Evolutionary conservation across 2,113 vertebrate species (phyloP), one percentile per base, ranked within the genome.

Genomic region (Nipponia nippon): DNA sequence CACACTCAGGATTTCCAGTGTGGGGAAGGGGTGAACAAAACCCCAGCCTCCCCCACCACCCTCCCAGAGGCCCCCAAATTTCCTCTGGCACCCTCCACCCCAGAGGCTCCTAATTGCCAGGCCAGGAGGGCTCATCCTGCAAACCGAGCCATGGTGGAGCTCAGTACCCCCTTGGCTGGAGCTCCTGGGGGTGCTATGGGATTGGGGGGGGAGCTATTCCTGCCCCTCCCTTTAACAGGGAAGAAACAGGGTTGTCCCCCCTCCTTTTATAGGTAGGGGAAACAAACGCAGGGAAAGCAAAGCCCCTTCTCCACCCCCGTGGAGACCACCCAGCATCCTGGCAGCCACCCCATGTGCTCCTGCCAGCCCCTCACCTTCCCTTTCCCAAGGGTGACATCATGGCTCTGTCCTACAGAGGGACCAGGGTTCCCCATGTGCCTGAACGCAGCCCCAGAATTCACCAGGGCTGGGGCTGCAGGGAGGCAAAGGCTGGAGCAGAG

Each of bases 361-460:
- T 34, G 38, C 34, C 75, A 42, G 52, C n/a, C 25, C 32, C 53
- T 61, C 2, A 9, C 27, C 42, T 58, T 47, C 53, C 38, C 29
- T 47, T 23, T 77, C 42, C 84, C 75, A 38, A 8, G 6, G 21
- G 42, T 61, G 59, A 58, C 70, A 52, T 7, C 3, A 4, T 8
- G 34, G 27, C 6, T 72, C 56, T 10, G 15, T 20, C 55, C 69
- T 55, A 19, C 4, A 2, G 29, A 21, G 32, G 17, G 14, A 47
- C 42, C 1, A 5, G 27, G 23, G 46, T 9, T 55, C 34, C 75
- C 23, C 34, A 8, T 13, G 0, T 1, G 1, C 12, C 44, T n/a
- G 47, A 53, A 65, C 6, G 1, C 20, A n/a, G 44, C 46, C 73
- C 34, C 53, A 10, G 26, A 52, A 49, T 44, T 36, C 2, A 2